phyloP scores from a whole-genome alignment of 2,888 invertebrate genomes.

The Dermolepida albohirtum region DNA sequence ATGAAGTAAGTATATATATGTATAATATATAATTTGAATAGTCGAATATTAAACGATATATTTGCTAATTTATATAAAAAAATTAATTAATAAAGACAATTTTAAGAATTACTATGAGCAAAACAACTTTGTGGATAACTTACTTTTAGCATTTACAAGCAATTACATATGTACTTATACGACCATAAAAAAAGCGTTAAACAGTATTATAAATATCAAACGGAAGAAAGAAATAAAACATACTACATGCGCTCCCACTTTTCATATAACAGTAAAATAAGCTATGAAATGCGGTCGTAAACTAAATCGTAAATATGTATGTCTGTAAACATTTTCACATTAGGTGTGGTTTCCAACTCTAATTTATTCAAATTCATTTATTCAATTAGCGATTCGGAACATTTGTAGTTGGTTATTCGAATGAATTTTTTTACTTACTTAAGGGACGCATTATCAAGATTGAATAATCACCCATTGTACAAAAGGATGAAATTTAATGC shows the following conservation, averaged over 20 bases:
- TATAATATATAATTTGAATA: too few relatives aligned
- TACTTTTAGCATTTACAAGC: neutral
- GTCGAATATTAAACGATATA: too few relatives aligned
- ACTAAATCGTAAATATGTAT: slow-evolving; percentile 15
- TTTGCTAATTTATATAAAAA: too few relatives aligned
- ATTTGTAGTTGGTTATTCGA: neutral
- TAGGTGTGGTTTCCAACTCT: neutral
- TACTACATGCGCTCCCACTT: neutral
- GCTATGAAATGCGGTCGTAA: slow-evolving; percentile 10
- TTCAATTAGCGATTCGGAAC: slow-evolving; percentile 12
- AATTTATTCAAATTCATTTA: slow-evolving; percentile 20
- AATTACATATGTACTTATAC: neutral
- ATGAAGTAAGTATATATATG: too few relatives aligned
- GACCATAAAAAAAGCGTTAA: slow-evolving; percentile 6
- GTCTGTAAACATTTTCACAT: slow-evolving; percentile 9
- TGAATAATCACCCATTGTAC: neutral
- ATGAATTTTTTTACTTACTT: slow-evolving; percentile 3
- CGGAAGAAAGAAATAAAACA: slow-evolving; percentile 20
- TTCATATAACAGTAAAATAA: slow-evolving; percentile 11
- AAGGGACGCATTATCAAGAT: slow-evolving; percentile 6
- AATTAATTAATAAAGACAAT: too few relatives aligned
- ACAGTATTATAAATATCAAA: slow-evolving; percentile 13
- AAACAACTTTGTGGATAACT: too few relatives aligned
- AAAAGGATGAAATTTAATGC: neutral
- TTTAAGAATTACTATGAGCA: too few relatives aligned